phyloP scores from a whole-genome alignment of 2,113 vertebrate genomes.

The Thalassoma bifasciatum region DNA sequence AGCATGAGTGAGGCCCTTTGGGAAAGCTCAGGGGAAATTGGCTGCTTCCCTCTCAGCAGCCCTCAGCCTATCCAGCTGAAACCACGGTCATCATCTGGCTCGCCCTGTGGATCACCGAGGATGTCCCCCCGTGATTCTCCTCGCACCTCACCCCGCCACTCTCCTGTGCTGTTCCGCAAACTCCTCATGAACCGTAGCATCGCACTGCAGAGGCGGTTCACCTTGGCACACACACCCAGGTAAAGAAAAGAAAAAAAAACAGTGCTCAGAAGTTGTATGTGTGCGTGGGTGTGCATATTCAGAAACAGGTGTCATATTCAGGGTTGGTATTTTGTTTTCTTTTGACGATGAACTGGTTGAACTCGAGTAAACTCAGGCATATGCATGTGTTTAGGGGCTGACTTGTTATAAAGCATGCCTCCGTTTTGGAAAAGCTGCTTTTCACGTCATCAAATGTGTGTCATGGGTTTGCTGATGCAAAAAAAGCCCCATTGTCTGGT shows the following conservation, averaged over 20 bases:
- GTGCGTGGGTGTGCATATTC: background rate
- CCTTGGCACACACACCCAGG: conserved; percentile 91
- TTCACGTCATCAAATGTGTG: conserved; percentile 39
- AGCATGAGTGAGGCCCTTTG: conserved; percentile 66
- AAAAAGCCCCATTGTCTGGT: conserved; percentile 61
- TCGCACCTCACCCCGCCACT: conserved; percentile 78
- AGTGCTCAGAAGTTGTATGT: background rate
- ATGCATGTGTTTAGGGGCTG: conserved; percentile 10
- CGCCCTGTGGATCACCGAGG: conserved; percentile 78
- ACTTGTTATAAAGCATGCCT: background rate
- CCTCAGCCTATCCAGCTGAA: conserved; percentile 66
- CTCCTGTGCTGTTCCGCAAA: conserved; percentile 88
- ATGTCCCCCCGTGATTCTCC: conserved; percentile 83
- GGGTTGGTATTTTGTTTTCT: background rate
- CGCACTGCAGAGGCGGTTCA: conserved; percentile 90
- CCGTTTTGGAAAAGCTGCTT: conserved; percentile 14
- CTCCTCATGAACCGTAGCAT: conserved; percentile 87
- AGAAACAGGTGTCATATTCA: conserved; percentile 2
- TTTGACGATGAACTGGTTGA: conserved; percentile 10
- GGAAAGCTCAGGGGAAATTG: conserved; percentile 39
- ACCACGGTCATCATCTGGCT: conserved; percentile 64
- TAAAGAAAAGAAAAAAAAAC: conserved; percentile 67
- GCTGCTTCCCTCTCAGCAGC: conserved; percentile 38
- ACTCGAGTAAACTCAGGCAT: conserved; percentile 5
- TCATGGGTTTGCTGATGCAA: conserved; percentile 52